A percentile compares a stretch with the other conserved stretches of the same genome.
Conservation (phyloP, 2,888 invertebrate genomes). For the Aricia artaxerxes region DNA sequence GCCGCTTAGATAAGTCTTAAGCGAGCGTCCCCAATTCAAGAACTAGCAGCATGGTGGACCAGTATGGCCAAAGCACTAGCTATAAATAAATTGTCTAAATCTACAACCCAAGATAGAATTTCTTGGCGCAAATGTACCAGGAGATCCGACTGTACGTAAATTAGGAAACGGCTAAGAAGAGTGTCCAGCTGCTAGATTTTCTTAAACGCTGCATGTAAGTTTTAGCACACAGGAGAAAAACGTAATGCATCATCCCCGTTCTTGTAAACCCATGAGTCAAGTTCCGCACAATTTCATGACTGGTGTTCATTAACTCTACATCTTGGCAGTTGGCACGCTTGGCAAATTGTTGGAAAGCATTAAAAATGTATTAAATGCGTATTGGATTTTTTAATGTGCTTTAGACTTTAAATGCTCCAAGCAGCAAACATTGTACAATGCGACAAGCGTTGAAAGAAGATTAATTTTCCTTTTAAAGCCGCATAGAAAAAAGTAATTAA, state of each 20-base stretch:
- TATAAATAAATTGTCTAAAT: too few species aligned
- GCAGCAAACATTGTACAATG: background rate
- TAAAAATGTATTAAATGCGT: background rate
- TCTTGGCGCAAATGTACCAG: too few species aligned
- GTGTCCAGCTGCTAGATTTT: too few species aligned
- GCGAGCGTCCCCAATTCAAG: too few species aligned
- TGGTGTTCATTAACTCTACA: background rate
- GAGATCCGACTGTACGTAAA: too few species aligned
- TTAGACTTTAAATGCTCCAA: background rate
- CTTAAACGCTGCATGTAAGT: too few species aligned
- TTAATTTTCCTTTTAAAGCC: background rate
- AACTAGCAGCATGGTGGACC: too few species aligned
- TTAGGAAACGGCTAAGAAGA: too few species aligned
- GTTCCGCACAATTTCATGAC: background rate
- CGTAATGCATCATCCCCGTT: background rate
- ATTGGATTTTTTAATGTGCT: background rate
- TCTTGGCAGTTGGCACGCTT: background rate
- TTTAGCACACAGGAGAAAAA: background rate
- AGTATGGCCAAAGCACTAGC: too few species aligned
- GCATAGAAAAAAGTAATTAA: background rate
- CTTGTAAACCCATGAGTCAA: background rate
- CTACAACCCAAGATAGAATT: too few species aligned
- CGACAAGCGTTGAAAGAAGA: background rate
- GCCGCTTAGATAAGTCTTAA: too few species aligned
- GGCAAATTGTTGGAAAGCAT: constrained; percentile 17